Percentiles rank a stretch among this genome's conserved stretches.
Evolutionary conservation across 1,140 invertebrate genomes (phyloP).

Genomic region (Brachionus paranguensis): DNA sequence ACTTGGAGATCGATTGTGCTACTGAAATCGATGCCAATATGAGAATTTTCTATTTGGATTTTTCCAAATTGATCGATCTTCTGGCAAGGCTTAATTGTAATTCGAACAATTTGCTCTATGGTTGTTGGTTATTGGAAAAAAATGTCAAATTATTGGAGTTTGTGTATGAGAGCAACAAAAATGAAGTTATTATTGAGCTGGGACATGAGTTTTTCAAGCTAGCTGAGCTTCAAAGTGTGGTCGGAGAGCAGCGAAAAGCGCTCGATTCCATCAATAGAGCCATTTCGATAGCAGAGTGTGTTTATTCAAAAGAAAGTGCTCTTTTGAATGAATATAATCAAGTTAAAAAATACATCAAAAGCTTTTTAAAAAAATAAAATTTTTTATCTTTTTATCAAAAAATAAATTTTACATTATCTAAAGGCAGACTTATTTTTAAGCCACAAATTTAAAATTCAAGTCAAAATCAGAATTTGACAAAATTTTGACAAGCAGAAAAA

Average conservation of each 20-base stretch:
- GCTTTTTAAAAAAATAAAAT: background rate
- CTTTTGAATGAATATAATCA: background rate
- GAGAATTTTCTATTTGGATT: slow-evolving; percentile 30
- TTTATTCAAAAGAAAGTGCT: slow-evolving; percentile 22
- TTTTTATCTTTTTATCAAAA: background rate
- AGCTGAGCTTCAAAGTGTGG: slow-evolving; percentile 59
- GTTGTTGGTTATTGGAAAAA: slow-evolving; percentile 55
- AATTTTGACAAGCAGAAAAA: too few relatives aligned
- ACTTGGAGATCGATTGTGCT: background rate
- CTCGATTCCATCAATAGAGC: slow-evolving; percentile 42
- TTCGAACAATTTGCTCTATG: slow-evolving; percentile 47
- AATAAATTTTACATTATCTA: too few relatives aligned
- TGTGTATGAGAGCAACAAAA: slow-evolving; percentile 54
- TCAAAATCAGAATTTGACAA: too few relatives aligned
- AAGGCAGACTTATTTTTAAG: too few relatives aligned
- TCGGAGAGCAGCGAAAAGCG: slow-evolving; percentile 40
- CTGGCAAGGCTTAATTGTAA: background rate
- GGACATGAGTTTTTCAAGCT: slow-evolving; percentile 58
- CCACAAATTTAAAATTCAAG: too few relatives aligned
- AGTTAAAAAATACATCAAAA: background rate
- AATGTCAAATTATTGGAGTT: slow-evolving; percentile 56
- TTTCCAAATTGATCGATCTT: slow-evolving; percentile 6
- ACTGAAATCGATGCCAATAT: background rate
- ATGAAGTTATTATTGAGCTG: slow-evolving; percentile 58
- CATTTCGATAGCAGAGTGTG: slow-evolving; percentile 9